Evolutionary conservation across 2,113 vertebrate species (phyloP), one percentile per base, ranked within the genome.

Genomic region (Natator depressus): DNA sequence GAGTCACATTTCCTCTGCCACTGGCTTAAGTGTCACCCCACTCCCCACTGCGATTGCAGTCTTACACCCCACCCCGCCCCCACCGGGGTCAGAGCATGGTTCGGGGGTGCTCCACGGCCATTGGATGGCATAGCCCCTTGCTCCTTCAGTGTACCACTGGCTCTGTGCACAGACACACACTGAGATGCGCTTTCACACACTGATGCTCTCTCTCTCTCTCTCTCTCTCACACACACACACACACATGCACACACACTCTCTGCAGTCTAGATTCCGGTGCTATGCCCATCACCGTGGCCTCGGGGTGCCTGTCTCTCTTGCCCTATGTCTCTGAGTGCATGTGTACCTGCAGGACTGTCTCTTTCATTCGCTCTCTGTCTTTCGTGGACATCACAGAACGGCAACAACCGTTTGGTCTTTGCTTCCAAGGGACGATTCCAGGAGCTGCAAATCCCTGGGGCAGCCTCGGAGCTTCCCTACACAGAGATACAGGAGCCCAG

Each of bases 21-120:
- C 89, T 14, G 87, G 82, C 72, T 94, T 89, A 91, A 94, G 84
- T 89, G 83, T 97, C 95, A 80, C 82, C 29, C 62, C 82, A 42
- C 93, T 94, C 49, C 54, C 3, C 1, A 82, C 1, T n/a, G 76
- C 82, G 51, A 3, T 55, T 31, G 9, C 0, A 14, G 19, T 80
- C 38, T 75, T 22, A 31, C 59, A 31, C 59, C 24, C 59, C 59
- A 31, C 11, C 17, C 57, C 27, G 10, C 57, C 8, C 29, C 29
- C 35, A 35, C n/a, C 6, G 51, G 51, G 51, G 53, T 54, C 53
- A 54, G 53, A 54, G 53, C 38, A 29, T 10, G 10, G 55, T 27
- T 59, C 10, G 10, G 55, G 55, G 55, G 25, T 59, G 55, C 55
- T 59, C 55, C 25, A 5, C 22, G 12, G 55, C 25, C 24, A 4